Evolutionary conservation across 2,797 vertebrate species (phyloP), one percentile per base, ranked within the genome.

Genomic region (Allobates femoralis): DNA sequence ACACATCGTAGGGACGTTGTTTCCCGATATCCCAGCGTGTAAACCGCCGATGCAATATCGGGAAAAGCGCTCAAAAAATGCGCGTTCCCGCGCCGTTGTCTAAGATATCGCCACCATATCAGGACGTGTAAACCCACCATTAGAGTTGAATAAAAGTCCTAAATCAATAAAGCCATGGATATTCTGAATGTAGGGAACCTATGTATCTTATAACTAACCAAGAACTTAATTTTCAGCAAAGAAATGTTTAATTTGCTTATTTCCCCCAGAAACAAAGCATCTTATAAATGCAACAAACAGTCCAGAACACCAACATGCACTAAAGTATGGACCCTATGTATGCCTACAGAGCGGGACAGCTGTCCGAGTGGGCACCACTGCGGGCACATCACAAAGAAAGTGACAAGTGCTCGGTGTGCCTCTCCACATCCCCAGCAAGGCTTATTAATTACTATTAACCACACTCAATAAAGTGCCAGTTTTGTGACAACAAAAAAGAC

Each of bases 361-460:
- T 6, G 15, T 19, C 1, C 18, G 15, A 32, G 64, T 19, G 64
- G 30, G 32, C 67, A 32, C 4, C 34, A 14, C 7, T 23, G 2
- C 19, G 19, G 32, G 11, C 26, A 66, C 62, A 30, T 32, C 62
- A 32, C 28, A 66, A 16, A 18, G 30, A 19, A 53, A 53, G 51
- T 18, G 16, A 62, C 14, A 66, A 78, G 51, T 28, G 21, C 53
- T 14, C 41, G 37, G 14, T 16, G 23, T 15, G 32, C 21, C 3
- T 79, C 32, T 41, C 55, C 55, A 16, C 76, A n/a, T 41, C 76
- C 76, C 16, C 19, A 55, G 55, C 30, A 5, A 30, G 23, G 23
- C 30, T 79, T 26, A 37, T 78, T 78, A 78, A 78, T 56, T n/a
- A n/a, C n/a, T n/a, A n/a, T n/a, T n/a, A n/a, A 10, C 5, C 53